A percentile compares a stretch with the other conserved stretches of the same genome.
Conservation (phyloP, 2,797 vertebrate genomes). For the Pitangus sulphuratus region DNA sequence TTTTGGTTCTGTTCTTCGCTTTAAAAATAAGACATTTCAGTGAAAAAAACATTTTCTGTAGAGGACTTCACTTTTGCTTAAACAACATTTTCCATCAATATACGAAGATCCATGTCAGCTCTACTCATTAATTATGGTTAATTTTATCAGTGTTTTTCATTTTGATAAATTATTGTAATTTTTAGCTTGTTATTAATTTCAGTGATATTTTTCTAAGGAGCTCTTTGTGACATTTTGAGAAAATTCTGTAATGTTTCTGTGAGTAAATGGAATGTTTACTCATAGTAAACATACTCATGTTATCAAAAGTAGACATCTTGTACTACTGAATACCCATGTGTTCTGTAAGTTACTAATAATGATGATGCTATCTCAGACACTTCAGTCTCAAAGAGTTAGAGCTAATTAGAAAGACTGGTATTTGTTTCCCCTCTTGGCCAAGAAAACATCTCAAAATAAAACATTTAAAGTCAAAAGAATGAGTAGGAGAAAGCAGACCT, state of each 20-base stretch:
- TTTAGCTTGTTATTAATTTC: conserved; percentile 2
- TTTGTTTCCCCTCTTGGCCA: conserved; percentile 7
- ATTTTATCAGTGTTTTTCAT: conserved; percentile 16
- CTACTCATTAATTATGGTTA: not conserved
- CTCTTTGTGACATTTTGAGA: conserved; percentile 18
- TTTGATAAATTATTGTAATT: not conserved
- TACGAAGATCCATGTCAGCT: not conserved
- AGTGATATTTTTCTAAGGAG: not conserved
- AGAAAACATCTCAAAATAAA: conserved; percentile 26
- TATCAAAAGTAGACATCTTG: conserved; percentile 31
- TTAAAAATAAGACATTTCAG: not conserved
- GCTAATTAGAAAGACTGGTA: not conserved
- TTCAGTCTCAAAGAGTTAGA: conserved; percentile 28
- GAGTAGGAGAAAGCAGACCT: not conserved
- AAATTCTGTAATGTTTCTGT: not conserved
- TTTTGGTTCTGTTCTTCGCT: not conserved
- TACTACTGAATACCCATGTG: not conserved
- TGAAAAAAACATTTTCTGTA: not conserved
- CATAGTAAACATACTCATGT: not conserved
- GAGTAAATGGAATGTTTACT: not conserved
- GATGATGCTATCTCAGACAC: not conserved
- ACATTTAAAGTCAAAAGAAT: not conserved
- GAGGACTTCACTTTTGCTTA: not conserved
- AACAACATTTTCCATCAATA: not conserved
- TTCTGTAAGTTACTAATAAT: conserved; percentile 30